A percentile compares a stretch with the other conserved stretches of the same genome.
These are phyloP conservation scores for Macrobrachium rosenbergii DNA, from an alignment of 1,140 invertebrate species.

Conservation along the genomic window DNA sequence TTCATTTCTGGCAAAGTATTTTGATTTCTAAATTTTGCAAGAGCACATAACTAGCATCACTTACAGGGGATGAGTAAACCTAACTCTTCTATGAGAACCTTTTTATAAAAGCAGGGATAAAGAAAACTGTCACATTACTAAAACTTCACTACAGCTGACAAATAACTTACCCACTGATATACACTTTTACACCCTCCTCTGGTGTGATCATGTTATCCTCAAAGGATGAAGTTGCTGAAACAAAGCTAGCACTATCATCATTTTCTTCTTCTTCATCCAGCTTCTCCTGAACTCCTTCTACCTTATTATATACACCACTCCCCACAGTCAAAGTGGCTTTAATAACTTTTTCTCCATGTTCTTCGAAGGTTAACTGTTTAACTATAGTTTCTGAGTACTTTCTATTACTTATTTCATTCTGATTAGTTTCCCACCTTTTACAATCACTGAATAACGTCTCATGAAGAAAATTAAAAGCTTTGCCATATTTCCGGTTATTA, in stretches of 20 bases:
- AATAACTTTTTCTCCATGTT: constrained; percentile 9
- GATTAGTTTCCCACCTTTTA: neutral
- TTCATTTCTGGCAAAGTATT: too few species aligned
- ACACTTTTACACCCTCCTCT: constrained; percentile 39
- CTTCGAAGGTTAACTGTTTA: constrained; percentile 7
- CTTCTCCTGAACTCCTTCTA: neutral
- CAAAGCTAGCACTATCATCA: constrained; percentile 41
- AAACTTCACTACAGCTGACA: too few species aligned
- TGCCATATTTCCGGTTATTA: constrained; percentile 17
- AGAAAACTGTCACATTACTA: too few species aligned
- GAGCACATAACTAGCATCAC: too few species aligned
- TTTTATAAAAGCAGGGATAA: too few species aligned
- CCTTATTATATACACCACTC: neutral
- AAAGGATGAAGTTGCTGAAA: constrained; percentile 38
- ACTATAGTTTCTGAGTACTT: neutral
- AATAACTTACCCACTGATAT: constrained; percentile 51
- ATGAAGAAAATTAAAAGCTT: constrained; percentile 40
- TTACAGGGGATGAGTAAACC: too few species aligned
- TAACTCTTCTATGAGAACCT: too few species aligned
- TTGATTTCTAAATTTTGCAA: too few species aligned
- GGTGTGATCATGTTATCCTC: constrained; percentile 45
- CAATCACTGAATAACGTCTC: constrained; percentile 18
- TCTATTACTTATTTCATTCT: neutral
- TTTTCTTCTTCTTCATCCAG: neutral
- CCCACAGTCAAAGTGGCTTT: neutral